Percentiles rank a stretch among this genome's conserved stretches.
Conservation (phyloP, 2,888 invertebrate genomes). For the Cetonia aurata region DNA sequence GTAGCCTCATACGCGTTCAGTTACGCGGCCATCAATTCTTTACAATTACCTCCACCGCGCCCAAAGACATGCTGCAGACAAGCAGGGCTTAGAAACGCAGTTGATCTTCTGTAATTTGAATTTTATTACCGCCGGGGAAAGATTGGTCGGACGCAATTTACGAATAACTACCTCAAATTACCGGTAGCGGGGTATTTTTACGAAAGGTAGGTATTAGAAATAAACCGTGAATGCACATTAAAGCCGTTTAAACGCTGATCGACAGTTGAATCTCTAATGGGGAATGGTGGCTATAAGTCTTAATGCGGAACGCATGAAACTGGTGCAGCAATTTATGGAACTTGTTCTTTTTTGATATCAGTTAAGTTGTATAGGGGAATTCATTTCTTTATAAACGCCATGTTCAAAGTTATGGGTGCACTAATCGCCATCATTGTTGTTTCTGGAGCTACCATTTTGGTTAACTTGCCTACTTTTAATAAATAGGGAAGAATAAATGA, state of each 20-base stretch:
- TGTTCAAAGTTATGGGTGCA: no score
- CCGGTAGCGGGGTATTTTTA: conserved; percentile 34
- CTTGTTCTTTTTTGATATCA: no score
- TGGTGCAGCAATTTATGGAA: neutral
- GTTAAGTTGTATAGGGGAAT: no score
- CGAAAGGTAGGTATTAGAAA: conserved; percentile 2
- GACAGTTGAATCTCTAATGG: conserved; percentile 8
- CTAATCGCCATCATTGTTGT: no score
- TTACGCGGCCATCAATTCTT: conserved; percentile 13
- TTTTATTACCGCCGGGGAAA: neutral
- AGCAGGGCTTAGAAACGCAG: neutral
- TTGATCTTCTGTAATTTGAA: conserved; percentile 31
- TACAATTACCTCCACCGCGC: conserved; percentile 1
- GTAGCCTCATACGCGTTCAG: conserved; percentile 4
- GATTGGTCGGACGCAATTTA: conserved; percentile 22
- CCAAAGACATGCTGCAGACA: conserved; percentile 4
- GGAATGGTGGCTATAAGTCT: neutral
- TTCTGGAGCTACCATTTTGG: no score
- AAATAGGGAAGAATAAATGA: no score
- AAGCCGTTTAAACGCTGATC: conserved; percentile 5
- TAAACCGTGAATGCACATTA: neutral
- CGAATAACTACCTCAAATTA: conserved; percentile 35
- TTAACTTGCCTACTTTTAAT: no score
- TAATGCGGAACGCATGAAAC: neutral
- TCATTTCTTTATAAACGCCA: no score